These are phyloP conservation scores for Nemotelus nigrinus DNA, from an alignment of 2,888 invertebrate species.

Conservation along the genomic window DNA sequence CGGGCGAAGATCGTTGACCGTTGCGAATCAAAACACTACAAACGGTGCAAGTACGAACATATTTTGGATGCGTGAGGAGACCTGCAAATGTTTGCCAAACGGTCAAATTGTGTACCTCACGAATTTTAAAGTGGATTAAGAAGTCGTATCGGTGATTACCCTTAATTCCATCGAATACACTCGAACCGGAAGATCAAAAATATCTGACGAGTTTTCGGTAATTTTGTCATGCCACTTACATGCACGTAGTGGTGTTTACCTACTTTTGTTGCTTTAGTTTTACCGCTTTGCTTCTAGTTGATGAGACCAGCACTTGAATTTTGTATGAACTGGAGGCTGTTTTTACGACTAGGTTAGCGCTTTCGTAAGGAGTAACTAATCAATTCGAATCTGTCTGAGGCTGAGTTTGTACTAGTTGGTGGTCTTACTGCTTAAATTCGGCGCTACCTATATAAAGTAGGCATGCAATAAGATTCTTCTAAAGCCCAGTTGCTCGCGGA, in stretches of 20 bases:
- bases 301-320: neutral
- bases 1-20: neutral
- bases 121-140: neutral
- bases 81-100: neutral
- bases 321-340: neutral
- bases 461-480: slow-evolving; percentile 4
- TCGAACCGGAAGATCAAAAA: neutral
- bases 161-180: neutral
- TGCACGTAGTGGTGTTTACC: no score
- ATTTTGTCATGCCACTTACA: no score
- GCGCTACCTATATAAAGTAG: slow-evolving; percentile 20
- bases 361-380: no score
- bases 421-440: slow-evolving; percentile 1
- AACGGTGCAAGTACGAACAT: neutral
- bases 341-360: neutral
- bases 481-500: slow-evolving; percentile 12
- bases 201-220: no score
- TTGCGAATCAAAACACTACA: neutral
- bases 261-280: neutral
- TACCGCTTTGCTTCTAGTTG: neutral
- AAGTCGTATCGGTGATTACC: neutral
- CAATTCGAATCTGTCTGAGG: no score
- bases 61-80: neutral
- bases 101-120: neutral
- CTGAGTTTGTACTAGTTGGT: neutral